Base-by-base conservation (phyloP, 2,888 invertebrate genomes). In the Eumacrocentrus americanus region DNA sequence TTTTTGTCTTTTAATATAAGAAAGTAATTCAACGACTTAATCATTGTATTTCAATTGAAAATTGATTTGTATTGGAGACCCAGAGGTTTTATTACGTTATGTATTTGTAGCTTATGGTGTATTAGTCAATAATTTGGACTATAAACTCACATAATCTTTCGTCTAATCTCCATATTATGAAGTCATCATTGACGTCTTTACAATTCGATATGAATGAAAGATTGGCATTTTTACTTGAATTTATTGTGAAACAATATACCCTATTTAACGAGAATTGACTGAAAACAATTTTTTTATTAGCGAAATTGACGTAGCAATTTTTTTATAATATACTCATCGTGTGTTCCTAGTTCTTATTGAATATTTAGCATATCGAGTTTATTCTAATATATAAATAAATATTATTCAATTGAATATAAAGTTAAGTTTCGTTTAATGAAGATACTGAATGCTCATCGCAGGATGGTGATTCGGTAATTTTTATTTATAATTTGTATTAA, bases 391-490 rank as follows among this genome's bases (percentile, higher is more conserved):
- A 23, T 37, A 25, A 46, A 25, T 14, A 46, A 46, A 14, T 25
- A 25, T 23, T 9, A n/a, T 37, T 37, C 3, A 35, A 34, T 23
- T 37, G 20, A 29, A 23, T 38, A 12, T 46, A 23, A 38, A 38
- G 23, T 14, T 4, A 23, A 38, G 38, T 52, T 42, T 51, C 34
- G 25, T 23, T 54, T 50, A n/a, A 44, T 54, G 54, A 54, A 48
- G 54, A 20, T 34, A 48, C 9, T 47, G 40, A 12, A 47, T 29
- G 25, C 35, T 48, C 22, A 42, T 55, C 55, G 44, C 60, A 60
- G 60, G 46, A 60, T 60, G 60, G 60, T 60, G 55, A 56, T 60
- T 60, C 55, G 60, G 59, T 60, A 48, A 60, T 14, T 18, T 37
- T 46, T 40, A 18, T 35, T 29, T 42, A 29, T 40, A 11, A 11